A percentile compares a stretch with the other conserved stretches of the same genome.
These are phyloP conservation scores for Ceriagrion tenellum DNA, from an alignment of 2,888 invertebrate species.

Conservation along the genomic window DNA sequence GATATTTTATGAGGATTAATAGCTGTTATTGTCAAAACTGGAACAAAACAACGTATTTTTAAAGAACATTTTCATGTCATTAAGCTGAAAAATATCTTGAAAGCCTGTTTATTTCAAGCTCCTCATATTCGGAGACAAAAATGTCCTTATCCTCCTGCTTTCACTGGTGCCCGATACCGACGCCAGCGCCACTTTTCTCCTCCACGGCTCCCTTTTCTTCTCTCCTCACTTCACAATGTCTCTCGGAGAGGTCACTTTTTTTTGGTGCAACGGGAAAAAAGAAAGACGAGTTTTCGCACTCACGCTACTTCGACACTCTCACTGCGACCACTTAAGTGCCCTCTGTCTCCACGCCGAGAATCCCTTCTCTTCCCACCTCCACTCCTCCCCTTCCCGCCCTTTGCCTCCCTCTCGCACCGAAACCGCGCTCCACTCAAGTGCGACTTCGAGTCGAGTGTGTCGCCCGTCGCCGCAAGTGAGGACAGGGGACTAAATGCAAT, in stretches of 20 bases:
- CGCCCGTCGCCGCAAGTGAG: background rate
- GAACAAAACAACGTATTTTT: too few species aligned
- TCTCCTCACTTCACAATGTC: background rate
- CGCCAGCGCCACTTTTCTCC: background rate
- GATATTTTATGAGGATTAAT: too few species aligned
- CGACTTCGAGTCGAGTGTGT: background rate
- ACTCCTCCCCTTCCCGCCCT: background rate
- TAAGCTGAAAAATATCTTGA: too few species aligned
- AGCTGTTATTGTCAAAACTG: too few species aligned
- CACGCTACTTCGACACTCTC: background rate
- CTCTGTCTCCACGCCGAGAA: background rate
- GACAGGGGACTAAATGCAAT: background rate
- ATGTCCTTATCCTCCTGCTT: too few species aligned
- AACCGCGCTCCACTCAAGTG: conserved; percentile 19
- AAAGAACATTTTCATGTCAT: too few species aligned
- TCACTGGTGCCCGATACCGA: background rate
- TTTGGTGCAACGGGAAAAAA: background rate
- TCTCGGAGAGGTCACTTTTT: background rate
- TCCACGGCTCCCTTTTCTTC: background rate
- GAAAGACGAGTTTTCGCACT: background rate
- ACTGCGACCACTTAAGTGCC: background rate
- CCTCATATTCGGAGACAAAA: too few species aligned
- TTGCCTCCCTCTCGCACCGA: background rate
- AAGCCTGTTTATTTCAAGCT: too few species aligned
- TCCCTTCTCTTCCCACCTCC: background rate